phyloP scores from a whole-genome alignment of 2,797 vertebrate genomes.

The Mus caroli region DNA sequence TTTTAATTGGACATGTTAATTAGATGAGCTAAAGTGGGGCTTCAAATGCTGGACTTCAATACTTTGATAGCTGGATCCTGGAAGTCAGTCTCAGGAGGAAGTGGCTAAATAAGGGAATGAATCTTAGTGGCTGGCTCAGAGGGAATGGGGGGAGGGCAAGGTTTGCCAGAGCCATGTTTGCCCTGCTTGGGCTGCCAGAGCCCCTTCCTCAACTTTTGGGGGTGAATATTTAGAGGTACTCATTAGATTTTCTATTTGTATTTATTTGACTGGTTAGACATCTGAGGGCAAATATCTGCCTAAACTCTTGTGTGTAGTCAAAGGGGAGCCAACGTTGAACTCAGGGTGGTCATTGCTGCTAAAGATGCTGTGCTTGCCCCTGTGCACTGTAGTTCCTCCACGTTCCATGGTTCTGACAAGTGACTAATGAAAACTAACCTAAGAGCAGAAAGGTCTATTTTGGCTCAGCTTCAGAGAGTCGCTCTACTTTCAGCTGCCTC shows the following conservation, averaged over 20 bases:
- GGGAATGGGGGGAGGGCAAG: background rate
- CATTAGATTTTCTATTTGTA: background rate
- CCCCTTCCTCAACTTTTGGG: background rate
- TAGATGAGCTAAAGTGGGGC: background rate
- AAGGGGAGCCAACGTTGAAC: slow-evolving; percentile 11
- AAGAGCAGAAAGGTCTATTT: background rate
- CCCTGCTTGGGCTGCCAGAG: background rate
- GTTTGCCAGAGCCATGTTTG: background rate
- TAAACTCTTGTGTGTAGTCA: background rate
- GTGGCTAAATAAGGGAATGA: background rate
- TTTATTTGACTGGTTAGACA: background rate
- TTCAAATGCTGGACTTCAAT: background rate
- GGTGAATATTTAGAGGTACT: background rate
- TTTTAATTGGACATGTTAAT: background rate
- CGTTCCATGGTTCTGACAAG: background rate
- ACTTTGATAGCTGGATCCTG: background rate
- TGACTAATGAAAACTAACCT: background rate
- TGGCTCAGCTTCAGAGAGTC: background rate
- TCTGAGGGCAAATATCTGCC: background rate
- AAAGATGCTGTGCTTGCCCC: background rate
- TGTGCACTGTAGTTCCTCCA: background rate
- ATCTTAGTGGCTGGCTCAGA: background rate
- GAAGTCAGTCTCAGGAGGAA: background rate
- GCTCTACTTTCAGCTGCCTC: background rate
- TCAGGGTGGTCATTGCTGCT: background rate